Percentiles rank a stretch among this genome's conserved stretches.
Evolutionary conservation across 1,140 invertebrate genomes (phyloP).

Genomic region (Lamellibrachia luymesi): DNA sequence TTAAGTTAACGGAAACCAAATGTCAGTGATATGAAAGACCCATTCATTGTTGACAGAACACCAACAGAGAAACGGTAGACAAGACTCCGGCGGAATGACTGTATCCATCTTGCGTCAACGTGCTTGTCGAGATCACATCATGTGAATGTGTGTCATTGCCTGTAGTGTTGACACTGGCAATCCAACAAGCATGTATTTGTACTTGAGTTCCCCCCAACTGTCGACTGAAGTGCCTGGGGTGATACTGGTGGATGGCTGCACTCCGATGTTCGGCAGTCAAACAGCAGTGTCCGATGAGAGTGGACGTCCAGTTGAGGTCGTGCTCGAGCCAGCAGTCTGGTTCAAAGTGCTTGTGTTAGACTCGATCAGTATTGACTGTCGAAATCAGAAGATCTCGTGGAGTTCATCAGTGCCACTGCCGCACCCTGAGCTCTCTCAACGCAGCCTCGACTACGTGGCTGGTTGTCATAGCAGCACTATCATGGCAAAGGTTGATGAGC

Average conservation of each 20-base stretch:
- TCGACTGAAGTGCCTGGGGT: neutral
- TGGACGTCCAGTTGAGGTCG: neutral
- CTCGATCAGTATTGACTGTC: constrained; percentile 27
- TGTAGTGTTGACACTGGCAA: neutral
- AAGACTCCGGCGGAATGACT: neutral
- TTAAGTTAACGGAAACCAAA: neutral
- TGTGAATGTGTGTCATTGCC: neutral
- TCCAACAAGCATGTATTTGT: neutral
- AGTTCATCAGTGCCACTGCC: neutral
- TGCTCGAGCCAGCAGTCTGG: constrained; percentile 27
- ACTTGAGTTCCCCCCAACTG: neutral
- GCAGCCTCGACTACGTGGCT: neutral
- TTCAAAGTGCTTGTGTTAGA: constrained; percentile 30
- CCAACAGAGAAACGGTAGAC: neutral
- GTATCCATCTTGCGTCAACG: neutral
- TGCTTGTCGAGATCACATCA: neutral
- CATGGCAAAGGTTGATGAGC: neutral
- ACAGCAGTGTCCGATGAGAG: neutral
- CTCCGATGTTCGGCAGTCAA: neutral
- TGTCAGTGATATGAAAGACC: neutral
- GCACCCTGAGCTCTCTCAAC: constrained; percentile 5
- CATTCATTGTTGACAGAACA: neutral
- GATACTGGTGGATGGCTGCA: neutral
- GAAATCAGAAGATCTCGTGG: constrained; percentile 17
- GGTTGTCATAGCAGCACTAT: neutral